phyloP scores from a whole-genome alignment of 2,797 vertebrate genomes.

The Bufotes viridis region DNA sequence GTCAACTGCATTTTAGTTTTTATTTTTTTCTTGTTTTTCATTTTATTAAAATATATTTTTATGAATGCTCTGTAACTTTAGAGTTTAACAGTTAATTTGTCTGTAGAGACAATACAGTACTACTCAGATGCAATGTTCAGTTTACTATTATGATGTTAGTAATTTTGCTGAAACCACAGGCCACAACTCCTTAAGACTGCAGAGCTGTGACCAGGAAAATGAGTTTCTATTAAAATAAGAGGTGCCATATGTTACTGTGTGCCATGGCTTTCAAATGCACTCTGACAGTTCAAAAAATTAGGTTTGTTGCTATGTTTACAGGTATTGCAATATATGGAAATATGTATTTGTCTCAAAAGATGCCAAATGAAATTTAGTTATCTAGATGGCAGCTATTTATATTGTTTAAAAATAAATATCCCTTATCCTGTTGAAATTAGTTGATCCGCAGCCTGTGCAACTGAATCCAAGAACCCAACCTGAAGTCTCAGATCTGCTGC shows the following conservation, averaged over 20 bases:
- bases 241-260: slow-evolving; percentile 15
- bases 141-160: not conserved
- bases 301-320: not conserved
- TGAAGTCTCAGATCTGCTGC: slow-evolving; percentile 65
- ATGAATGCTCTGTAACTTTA: not conserved
- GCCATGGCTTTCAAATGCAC: not conserved
- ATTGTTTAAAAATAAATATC: slow-evolving; percentile 18
- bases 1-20: not conserved
- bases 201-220: slow-evolving; percentile 35
- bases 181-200: slow-evolving; percentile 15
- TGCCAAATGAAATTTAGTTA: not conserved
- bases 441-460: slow-evolving; percentile 54
- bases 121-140: not conserved
- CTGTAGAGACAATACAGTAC: not conserved
- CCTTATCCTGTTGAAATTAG: slow-evolving; percentile 7
- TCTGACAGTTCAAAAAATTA: not conserved
- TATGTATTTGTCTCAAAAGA: not conserved
- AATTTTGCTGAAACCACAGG: slow-evolving; percentile 8
- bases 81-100: not conserved
- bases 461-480: slow-evolving; percentile 60
- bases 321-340: not conserved
- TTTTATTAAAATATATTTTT: not conserved
- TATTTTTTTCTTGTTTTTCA: not conserved
- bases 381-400: not conserved
- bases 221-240: slow-evolving; percentile 14